Percentiles rank a stretch among this genome's conserved stretches.
These are phyloP conservation scores for Megastigmus dorsalis DNA, from an alignment of 2,888 invertebrate species.

Conservation along the genomic window DNA sequence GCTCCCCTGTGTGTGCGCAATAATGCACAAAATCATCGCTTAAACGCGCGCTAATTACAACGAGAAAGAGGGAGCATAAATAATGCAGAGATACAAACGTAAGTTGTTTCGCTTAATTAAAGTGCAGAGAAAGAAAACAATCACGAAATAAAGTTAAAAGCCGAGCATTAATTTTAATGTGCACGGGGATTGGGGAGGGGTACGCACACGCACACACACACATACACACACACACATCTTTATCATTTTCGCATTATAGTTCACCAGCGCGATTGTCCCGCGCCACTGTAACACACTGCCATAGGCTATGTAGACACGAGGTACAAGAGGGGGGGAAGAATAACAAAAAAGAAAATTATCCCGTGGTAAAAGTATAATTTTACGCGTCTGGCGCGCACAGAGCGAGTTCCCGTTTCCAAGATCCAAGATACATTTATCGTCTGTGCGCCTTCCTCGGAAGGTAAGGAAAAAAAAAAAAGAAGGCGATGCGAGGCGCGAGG, in stretches of 20 bases:
- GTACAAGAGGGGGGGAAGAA: neutral
- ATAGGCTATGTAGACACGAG: neutral
- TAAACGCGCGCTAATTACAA: constrained; percentile 38
- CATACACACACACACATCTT: too few species aligned
- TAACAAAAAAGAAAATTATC: constrained; percentile 36
- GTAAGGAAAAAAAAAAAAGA: neutral
- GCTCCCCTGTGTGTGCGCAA: too few species aligned
- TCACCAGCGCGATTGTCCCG: constrained; percentile 23
- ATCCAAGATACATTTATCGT: constrained; percentile 41
- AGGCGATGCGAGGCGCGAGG: neutral
- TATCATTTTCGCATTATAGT: constrained; percentile 39
- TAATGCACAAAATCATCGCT: constrained; percentile 10
- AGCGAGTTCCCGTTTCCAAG: constrained; percentile 39
- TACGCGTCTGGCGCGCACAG: constrained; percentile 48
- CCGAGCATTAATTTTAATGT: constrained; percentile 35
- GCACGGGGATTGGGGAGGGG: too few species aligned
- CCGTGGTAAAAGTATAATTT: constrained; percentile 47
- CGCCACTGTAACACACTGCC: neutral
- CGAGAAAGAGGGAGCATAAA: constrained; percentile 3
- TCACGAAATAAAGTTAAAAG: constrained; percentile 20
- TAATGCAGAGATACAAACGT: constrained; percentile 21
- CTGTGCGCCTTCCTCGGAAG: neutral
- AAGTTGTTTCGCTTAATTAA: constrained; percentile 18
- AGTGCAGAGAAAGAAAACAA: constrained; percentile 9
- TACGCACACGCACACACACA: too few species aligned